phyloP scores from a whole-genome alignment of 2,113 vertebrate species.

The Merops nubicus region DNA sequence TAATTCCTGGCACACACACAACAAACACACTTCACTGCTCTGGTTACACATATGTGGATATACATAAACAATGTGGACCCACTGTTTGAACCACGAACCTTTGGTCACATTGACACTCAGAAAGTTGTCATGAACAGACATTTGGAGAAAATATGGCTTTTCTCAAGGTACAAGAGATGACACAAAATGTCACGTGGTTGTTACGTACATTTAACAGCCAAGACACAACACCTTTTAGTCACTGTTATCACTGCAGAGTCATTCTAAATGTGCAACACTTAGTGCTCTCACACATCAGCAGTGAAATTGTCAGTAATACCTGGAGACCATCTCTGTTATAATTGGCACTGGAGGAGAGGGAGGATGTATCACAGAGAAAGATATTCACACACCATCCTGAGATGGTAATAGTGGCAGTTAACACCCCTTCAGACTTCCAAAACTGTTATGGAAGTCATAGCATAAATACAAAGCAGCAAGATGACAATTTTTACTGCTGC shows the following conservation, averaged over 20 bases:
- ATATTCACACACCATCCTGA: background rate
- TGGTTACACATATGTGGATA: background rate
- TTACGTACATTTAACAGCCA: background rate
- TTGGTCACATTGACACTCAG: background rate
- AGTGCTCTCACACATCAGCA: background rate
- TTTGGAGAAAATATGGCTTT: background rate
- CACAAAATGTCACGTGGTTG: background rate
- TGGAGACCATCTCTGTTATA: background rate
- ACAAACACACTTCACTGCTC: background rate
- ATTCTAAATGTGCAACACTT: background rate
- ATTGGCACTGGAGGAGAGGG: background rate
- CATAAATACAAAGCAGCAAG: background rate
- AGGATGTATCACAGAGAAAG: background rate
- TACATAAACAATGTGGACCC: background rate
- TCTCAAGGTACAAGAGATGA: background rate
- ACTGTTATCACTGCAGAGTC: background rate
- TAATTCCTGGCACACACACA: background rate
- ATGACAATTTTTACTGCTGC: constrained; percentile 8
- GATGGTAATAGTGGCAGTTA: background rate
- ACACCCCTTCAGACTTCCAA: background rate
- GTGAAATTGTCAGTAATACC: background rate
- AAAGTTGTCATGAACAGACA: background rate
- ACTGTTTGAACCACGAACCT: background rate
- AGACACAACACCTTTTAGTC: constrained; percentile 19
- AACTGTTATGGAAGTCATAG: background rate